These are phyloP conservation scores for Zaprionus camerounensis DNA, from an alignment of 1,140 invertebrate genomes.

Conservation along the genomic window DNA sequence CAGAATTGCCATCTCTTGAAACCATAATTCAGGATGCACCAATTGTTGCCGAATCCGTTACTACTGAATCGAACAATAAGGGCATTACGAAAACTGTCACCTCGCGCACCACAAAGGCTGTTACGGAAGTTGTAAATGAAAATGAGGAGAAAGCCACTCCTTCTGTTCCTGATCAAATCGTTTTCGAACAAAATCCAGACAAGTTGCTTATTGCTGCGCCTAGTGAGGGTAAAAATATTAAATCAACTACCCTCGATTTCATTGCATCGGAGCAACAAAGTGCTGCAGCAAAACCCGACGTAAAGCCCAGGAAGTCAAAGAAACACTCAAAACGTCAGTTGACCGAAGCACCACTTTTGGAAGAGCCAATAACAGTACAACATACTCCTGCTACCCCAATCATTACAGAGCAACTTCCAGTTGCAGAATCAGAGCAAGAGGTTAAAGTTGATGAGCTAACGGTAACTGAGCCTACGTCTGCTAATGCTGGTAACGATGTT, in stretches of 20 bases:
- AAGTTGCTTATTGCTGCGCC: conserved; percentile 8
- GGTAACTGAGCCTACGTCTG: conserved; percentile 26
- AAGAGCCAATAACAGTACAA: background rate
- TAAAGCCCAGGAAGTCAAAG: conserved; percentile 20
- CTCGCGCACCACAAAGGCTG: conserved; percentile 58
- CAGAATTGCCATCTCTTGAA: conserved; percentile 46
- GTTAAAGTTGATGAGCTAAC: background rate
- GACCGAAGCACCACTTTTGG: conserved; percentile 15
- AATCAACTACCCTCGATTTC: conserved; percentile 56
- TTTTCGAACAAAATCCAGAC: conserved; percentile 10
- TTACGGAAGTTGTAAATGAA: conserved; percentile 32
- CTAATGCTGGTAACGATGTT: conserved; percentile 55
- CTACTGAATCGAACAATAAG: conserved; percentile 67
- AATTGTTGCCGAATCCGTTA: conserved; percentile 65
- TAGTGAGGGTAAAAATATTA: conserved; percentile 11
- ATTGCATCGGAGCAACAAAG: conserved; percentile 50
- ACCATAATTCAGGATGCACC: conserved; percentile 60
- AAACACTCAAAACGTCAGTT: background rate
- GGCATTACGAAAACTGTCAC: conserved; percentile 73
- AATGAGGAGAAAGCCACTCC: background rate
- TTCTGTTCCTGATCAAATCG: background rate
- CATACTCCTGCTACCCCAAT: background rate
- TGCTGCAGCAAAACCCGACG: conserved; percentile 22
- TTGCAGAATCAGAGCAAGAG: background rate
- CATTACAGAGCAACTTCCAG: background rate